Conservation (phyloP, 2,797 vertebrate species). For the Sternotherus odoratus region DNA sequence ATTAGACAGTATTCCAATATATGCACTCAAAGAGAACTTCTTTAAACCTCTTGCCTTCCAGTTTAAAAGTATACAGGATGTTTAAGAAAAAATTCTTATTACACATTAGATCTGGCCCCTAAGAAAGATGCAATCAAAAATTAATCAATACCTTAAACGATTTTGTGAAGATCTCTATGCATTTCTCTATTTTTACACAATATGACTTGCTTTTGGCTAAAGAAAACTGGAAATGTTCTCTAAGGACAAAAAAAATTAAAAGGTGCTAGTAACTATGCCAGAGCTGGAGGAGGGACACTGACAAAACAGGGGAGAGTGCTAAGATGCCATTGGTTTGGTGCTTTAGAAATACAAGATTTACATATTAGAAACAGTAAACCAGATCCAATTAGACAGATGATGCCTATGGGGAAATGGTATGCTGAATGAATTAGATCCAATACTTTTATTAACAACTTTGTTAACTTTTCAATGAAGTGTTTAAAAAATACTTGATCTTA, state of each 20-base stretch:
- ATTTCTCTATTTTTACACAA: not conserved
- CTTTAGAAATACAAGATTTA: conserved; percentile 5
- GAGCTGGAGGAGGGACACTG: not conserved
- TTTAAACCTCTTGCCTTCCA: not conserved
- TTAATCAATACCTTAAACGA: not conserved
- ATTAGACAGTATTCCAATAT: not conserved
- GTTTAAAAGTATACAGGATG: not conserved
- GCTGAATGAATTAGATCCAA: not conserved
- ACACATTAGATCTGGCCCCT: too few relatives aligned
- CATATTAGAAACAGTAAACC: not conserved
- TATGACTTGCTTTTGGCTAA: not conserved
- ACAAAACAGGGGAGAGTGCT: not conserved
- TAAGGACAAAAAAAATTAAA: too few relatives aligned
- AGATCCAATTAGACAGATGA: not conserved
- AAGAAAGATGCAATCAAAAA: too few relatives aligned
- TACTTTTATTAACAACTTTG: not conserved
- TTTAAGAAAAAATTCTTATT: not conserved
- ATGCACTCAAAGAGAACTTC: not conserved
- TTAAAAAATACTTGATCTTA: not conserved
- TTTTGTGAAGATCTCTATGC: not conserved
- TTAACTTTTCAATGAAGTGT: not conserved
- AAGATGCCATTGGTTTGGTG: not conserved
- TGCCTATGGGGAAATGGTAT: not conserved
- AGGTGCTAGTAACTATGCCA: too few relatives aligned
- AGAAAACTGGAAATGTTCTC: not conserved